Percentiles rank a stretch among this genome's conserved stretches.
These are phyloP conservation scores for Hyperoplus lanceolatus DNA, from an alignment of 2,797 vertebrate species.

Conservation along the genomic window DNA sequence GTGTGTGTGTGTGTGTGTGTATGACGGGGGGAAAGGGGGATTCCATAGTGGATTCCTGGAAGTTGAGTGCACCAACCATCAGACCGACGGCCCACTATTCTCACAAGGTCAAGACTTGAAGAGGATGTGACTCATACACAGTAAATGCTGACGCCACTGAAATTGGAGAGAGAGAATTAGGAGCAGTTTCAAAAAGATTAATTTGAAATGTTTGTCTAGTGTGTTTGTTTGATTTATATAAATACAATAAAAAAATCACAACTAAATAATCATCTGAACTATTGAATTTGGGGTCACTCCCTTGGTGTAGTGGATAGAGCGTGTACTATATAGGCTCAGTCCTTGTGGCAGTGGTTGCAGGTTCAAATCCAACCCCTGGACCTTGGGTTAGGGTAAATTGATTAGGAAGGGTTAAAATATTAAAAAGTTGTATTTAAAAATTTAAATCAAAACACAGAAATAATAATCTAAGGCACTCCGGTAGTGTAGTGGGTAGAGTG, in stretches of 20 bases:
- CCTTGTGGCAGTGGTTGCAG: no score
- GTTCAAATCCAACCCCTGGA: no score
- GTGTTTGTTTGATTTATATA: no score
- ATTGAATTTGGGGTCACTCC: no score
- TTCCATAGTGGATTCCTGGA: conserved; percentile 77
- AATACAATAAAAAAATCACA: no score
- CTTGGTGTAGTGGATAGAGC: no score
- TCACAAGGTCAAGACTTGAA: conserved; percentile 56
- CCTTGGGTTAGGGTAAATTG: no score
- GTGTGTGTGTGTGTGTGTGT: no score
- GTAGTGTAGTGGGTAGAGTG: no score
- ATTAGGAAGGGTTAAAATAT: not conserved
- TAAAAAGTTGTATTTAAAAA: not conserved
- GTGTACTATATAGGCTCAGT: no score
- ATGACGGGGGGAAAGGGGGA: conserved; percentile 21
- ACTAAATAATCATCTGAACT: no score
- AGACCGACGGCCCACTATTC: conserved; percentile 46
- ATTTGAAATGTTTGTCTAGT: no score
- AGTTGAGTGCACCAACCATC: conserved; percentile 40
- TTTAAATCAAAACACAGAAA: not conserved
- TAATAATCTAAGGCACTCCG: not conserved
- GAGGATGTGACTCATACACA: conserved; percentile 71
- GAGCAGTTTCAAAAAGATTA: not conserved
- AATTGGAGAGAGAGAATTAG: not conserved
- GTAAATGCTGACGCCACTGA: not conserved